Evolutionary conservation across 2,113 vertebrate genomes (phyloP).

Genomic region (Pachycephala philippinensis): DNA sequence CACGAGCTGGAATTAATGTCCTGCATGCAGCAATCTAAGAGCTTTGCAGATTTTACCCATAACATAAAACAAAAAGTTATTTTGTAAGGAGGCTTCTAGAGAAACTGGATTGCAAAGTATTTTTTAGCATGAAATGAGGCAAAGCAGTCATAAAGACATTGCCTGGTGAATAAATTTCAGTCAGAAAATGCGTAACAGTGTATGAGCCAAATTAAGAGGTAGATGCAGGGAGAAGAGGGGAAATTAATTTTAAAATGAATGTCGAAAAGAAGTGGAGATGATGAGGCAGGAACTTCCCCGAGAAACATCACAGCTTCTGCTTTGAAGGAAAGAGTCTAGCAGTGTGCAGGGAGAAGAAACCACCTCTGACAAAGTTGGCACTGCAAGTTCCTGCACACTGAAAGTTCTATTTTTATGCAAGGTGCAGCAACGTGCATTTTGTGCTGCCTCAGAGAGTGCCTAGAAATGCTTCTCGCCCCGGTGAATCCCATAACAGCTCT

Average conservation of each 20-base stretch:
- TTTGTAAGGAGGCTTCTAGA: not conserved
- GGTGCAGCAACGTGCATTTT: not conserved
- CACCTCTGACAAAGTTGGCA: not conserved
- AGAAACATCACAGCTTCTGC: not conserved
- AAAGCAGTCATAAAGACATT: conserved; percentile 8
- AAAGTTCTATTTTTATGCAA: not conserved
- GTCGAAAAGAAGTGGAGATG: not conserved
- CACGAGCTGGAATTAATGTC: not conserved
- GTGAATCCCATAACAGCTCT: not conserved
- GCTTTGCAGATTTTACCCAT: not conserved
- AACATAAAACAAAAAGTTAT: not conserved
- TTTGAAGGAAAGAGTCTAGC: not conserved
- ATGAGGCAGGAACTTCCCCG: not conserved
- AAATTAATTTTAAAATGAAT: conserved; percentile 2
- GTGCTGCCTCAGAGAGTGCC: not conserved
- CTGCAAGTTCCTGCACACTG: not conserved
- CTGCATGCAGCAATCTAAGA: not conserved
- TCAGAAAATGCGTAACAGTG: not conserved
- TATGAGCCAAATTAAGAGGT: conserved; percentile 18
- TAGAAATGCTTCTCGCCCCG: not conserved
- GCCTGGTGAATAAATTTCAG: conserved; percentile 26
- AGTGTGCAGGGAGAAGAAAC: not conserved
- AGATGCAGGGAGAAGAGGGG: not conserved
- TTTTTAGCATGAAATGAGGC: conserved; percentile 10
- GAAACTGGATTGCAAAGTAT: not conserved